Conservation (phyloP, 2,888 invertebrate species). For the Lepidochitona cinerea region DNA sequence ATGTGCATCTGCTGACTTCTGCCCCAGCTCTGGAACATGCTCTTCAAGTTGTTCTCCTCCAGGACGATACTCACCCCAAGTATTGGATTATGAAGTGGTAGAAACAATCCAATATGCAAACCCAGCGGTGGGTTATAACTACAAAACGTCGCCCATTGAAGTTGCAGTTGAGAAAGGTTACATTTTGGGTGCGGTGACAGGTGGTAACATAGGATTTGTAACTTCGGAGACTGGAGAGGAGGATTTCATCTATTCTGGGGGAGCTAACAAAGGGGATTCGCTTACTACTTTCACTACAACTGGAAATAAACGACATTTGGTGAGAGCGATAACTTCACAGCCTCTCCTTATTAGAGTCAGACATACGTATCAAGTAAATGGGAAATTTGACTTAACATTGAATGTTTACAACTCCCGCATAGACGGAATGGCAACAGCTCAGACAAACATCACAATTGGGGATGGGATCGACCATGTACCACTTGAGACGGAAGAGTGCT, state of each 20-base stretch:
- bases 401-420: not conserved
- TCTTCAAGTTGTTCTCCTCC: not conserved
- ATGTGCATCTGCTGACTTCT: slow-evolving; percentile 16
- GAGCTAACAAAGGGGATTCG: not conserved
- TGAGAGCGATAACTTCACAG: slow-evolving; percentile 26
- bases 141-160: slow-evolving; percentile 3
- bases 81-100: slow-evolving; percentile 3
- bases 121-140: slow-evolving; percentile 32
- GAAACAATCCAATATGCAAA: slow-evolving; percentile 19
- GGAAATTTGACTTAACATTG: not conserved
- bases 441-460: slow-evolving; percentile 30
- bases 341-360: slow-evolving; percentile 3
- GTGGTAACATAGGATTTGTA: slow-evolving; percentile 2
- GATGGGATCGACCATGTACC: slow-evolving; percentile 57
- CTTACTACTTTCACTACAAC: not conserved
- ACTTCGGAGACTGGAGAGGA: slow-evolving; percentile 14
- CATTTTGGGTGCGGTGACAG: slow-evolving; percentile 40
- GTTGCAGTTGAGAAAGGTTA: slow-evolving; percentile 41
- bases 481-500: slow-evolving; percentile 32
- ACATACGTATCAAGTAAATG: slow-evolving; percentile 25
- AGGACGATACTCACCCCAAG: not conserved
- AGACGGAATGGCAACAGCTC: not conserved
- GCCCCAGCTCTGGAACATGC: slow-evolving; percentile 12
- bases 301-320: slow-evolving; percentile 19
- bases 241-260: not conserved